Conservation (phyloP, 2,797 vertebrate genomes). For the Nannoperca australis region DNA sequence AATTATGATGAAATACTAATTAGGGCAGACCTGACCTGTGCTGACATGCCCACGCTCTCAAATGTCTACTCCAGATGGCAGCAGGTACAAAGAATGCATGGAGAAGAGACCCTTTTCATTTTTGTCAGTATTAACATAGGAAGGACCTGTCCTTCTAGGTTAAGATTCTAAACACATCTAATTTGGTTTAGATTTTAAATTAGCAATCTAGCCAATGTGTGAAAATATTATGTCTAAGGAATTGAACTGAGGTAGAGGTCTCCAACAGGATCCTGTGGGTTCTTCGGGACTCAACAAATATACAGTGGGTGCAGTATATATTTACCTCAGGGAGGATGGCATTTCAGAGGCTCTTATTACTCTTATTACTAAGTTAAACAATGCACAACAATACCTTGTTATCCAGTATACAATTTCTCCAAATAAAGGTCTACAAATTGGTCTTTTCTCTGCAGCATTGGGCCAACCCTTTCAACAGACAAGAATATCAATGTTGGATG, state of each 20-base stretch:
- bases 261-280: not conserved
- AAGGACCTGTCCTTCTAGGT: constrained; percentile 45
- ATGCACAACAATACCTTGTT: not conserved
- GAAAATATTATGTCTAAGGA: constrained; percentile 8
- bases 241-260: constrained; percentile 4
- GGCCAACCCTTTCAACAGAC: not conserved
- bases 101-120: constrained; percentile 63
- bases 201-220: constrained; percentile 20
- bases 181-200: constrained; percentile 54
- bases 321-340: not conserved
- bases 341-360: constrained; percentile 8
- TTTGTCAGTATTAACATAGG: constrained; percentile 42
- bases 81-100: constrained; percentile 70
- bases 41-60: constrained; percentile 70
- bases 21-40: constrained; percentile 73
- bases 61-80: constrained; percentile 81
- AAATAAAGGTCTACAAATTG: not conserved
- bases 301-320: not conserved
- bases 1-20: constrained; percentile 85
- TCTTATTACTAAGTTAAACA: not conserved
- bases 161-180: constrained; percentile 55
- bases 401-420: not conserved
- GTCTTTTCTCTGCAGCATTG: not conserved
- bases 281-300: not conserved
- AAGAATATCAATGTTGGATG: not conserved